A percentile compares a stretch with the other conserved stretches of the same genome.
These are phyloP conservation scores for Spilosoma lubricipeda DNA, from an alignment of 2,888 invertebrate genomes.

Conservation along the genomic window DNA sequence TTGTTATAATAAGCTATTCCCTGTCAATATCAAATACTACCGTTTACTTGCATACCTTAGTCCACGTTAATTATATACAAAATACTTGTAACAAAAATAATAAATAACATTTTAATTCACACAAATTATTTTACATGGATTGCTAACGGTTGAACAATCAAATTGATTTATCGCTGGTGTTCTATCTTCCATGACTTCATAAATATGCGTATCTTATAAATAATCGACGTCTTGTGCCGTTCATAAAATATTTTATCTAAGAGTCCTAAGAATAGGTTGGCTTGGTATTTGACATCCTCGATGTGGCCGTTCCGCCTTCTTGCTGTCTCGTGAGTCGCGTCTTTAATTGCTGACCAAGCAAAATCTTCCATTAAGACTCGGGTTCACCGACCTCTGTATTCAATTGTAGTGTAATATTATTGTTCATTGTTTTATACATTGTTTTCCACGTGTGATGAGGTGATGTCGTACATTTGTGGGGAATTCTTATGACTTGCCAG, in stretches of 20 bases:
- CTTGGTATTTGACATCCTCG: background rate
- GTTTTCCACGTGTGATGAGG: background rate
- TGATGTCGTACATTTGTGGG: background rate
- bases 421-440: background rate
- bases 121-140: no score
- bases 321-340: background rate
- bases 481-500: background rate
- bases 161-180: no score
- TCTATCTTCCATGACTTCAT: no score
- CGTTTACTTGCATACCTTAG: no score
- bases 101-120: no score
- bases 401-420: background rate
- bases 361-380: conserved; percentile 4
- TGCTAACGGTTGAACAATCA: no score
- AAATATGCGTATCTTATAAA: background rate
- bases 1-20: no score
- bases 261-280: background rate
- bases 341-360: conserved; percentile 2
- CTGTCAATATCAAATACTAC: no score
- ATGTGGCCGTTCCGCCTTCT: background rate
- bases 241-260: background rate
- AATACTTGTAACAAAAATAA: no score
- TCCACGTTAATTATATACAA: no score
- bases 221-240: background rate
- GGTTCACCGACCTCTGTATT: background rate